phyloP scores from a whole-genome alignment of 1,140 invertebrate species.

The Drosophila insularis region DNA sequence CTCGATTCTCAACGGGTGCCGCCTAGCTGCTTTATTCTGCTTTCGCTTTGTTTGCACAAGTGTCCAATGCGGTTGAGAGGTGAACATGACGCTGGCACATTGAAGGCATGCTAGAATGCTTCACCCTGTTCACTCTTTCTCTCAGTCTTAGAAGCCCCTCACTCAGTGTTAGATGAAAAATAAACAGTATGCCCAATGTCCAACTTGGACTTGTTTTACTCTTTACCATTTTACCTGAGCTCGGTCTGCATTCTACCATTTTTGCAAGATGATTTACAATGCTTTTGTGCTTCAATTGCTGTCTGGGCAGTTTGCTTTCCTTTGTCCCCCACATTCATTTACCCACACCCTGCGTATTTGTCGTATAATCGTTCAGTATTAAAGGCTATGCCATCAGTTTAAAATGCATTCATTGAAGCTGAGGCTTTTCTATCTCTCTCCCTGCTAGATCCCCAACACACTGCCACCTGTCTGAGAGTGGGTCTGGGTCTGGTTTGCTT shows the following conservation, averaged over 20 bases:
- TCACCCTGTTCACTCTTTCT: background rate
- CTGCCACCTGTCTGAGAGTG: conserved; percentile 21
- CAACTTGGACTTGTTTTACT: conserved; percentile 25
- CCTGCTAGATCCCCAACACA: too few relatives aligned
- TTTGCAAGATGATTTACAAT: conserved; percentile 5
- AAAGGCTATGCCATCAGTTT: conserved; percentile 48
- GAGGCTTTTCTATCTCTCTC: background rate
- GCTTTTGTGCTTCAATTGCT: conserved; percentile 5
- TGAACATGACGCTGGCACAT: conserved; percentile 61
- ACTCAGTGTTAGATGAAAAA: conserved; percentile 69
- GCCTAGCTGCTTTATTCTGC: conserved; percentile 31
- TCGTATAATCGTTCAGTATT: conserved; percentile 69
- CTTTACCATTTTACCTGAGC: conserved; percentile 42
- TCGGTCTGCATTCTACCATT: conserved; percentile 18
- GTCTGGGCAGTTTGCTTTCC: background rate
- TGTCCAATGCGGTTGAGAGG: conserved; percentile 77
- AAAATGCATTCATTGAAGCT: conserved; percentile 52
- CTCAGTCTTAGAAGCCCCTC: conserved; percentile 18
- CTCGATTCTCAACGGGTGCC: conserved; percentile 33
- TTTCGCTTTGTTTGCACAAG: conserved; percentile 67
- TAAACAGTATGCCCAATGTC: conserved; percentile 68
- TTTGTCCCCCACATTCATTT: conserved; percentile 53
- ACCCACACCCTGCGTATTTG: conserved; percentile 48
- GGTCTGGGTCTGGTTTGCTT: background rate
- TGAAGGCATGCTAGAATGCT: conserved; percentile 20